Evolutionary conservation across 2,888 invertebrate species (phyloP), one percentile per base, ranked within the genome.

Genomic region (Stramonita haemastoma): DNA sequence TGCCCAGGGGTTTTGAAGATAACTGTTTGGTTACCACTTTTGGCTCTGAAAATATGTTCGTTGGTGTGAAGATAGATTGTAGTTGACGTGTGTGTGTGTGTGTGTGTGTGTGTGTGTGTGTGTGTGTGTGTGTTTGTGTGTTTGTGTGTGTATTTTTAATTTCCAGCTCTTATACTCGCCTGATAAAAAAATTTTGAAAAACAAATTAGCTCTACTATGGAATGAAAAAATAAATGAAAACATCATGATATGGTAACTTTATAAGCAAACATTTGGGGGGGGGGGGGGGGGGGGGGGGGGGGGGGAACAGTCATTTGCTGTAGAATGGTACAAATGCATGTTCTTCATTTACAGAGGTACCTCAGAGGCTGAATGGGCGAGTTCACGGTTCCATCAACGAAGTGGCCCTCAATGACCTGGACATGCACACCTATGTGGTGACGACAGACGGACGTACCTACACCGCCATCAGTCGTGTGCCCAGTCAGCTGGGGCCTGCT

Each of bases 401-500:
- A 22, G 96, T 97, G 81, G 96, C 97, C 22, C 96, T 99, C 4
- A 97, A 97, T 56, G 97, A 97, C 60, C 97, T 98, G 57, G 98
- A 98, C 95, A 96, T 99, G 91, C 99, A 99, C 96, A 98, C 98
- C 0, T 99, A 99, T 96, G 97, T 99, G 0, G 98, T 98, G 11
- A 98, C 98, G 90, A 92, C 92, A 56, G 95, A 95, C 81, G 95
- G 95, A 0, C 92, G 95, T 92, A 97, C 98, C 0, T 99, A 99
- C 95, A 94, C 96, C 0, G 99, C 99, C 0, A 97, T 99, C 77
- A 98, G 98, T 29, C 97, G 97, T 91, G 97, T 98, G 11, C 98
- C 97, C 0, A 96, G 97, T 8, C 96, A 97, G 29, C 96, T 98
- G 66, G 99, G 98, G 5, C 97, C 97, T 85, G 97, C 98, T 94